Conservation (phyloP, 2,888 invertebrate genomes). For the Latrodectus elegans region DNA sequence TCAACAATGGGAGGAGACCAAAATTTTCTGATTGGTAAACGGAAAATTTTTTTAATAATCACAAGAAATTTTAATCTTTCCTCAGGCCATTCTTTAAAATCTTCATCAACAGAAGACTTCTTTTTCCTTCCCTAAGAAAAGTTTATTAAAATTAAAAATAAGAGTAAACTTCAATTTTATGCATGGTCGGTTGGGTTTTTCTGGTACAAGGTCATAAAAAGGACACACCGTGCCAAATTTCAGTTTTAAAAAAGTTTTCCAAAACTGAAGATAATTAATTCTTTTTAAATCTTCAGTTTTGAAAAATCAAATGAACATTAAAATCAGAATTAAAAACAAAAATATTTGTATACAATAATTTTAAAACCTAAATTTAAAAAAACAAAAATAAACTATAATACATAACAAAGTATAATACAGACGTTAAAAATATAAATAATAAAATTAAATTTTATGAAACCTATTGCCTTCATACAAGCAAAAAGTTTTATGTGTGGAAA, state of each 20-base stretch:
- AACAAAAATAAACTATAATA: too few species aligned
- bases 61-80: conserved; percentile 82
- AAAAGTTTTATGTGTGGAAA: background rate
- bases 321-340: background rate
- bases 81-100: conserved; percentile 71
- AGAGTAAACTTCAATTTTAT: too few species aligned
- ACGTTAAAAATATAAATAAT: too few species aligned
- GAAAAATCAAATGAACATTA: background rate
- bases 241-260: too few species aligned
- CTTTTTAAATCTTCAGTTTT: background rate
- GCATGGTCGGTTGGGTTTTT: too few species aligned
- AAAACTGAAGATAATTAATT: too few species aligned
- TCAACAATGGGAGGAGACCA: conserved; percentile 90
- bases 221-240: too few species aligned
- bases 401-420: background rate
- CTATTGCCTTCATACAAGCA: background rate
- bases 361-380: background rate
- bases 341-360: background rate
- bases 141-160: background rate
- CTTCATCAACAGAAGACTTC: conserved; percentile 22
- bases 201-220: too few species aligned
- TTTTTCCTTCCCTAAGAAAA: conserved; percentile 49
- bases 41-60: conserved; percentile 81
- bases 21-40: conserved; percentile 82
- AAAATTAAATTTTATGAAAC: too few species aligned